Evolutionary conservation across 2,113 vertebrate genomes (phyloP).

Genomic region (Hippocampus barbouri): DNA sequence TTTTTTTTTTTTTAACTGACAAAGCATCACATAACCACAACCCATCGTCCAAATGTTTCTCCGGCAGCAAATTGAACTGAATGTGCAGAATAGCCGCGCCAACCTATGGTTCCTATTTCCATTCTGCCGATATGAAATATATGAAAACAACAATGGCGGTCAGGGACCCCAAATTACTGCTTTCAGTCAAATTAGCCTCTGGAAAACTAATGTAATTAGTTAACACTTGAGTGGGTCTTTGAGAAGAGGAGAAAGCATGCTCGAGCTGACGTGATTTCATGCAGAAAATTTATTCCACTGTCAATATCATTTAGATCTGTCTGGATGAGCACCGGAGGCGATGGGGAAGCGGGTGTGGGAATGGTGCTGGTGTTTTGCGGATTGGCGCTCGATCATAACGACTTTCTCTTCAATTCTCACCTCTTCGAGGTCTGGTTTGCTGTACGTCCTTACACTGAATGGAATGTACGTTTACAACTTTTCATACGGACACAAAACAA

Average conservation of each 20-base stretch:
- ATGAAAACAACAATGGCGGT: conserved; percentile 44
- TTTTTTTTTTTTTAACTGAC: neutral
- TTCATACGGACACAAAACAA: neutral
- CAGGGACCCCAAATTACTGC: conserved; percentile 52
- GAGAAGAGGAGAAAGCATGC: conserved; percentile 30
- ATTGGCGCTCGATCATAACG: conserved; percentile 55
- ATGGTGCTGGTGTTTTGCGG: neutral
- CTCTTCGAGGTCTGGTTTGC: conserved; percentile 14
- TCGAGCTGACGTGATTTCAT: conserved; percentile 60
- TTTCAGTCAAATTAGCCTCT: conserved; percentile 61
- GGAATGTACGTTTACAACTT: neutral
- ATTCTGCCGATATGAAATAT: conserved; percentile 48
- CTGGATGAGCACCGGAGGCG: conserved; percentile 46
- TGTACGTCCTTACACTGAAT: neutral
- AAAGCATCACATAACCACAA: neutral
- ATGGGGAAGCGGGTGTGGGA: conserved; percentile 2
- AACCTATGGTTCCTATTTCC: conserved; percentile 38
- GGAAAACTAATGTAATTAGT: conserved; percentile 69
- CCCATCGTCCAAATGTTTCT: conserved; percentile 29
- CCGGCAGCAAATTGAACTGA: conserved; percentile 1
- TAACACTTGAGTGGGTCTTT: conserved; percentile 56
- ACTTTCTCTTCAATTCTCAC: conserved; percentile 52
- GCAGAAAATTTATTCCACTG: conserved; percentile 69
- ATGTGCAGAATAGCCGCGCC: neutral
- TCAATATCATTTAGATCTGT: conserved; percentile 74